phyloP scores from a whole-genome alignment of 2,113 vertebrate genomes.

The Pheucticus melanocephalus region DNA sequence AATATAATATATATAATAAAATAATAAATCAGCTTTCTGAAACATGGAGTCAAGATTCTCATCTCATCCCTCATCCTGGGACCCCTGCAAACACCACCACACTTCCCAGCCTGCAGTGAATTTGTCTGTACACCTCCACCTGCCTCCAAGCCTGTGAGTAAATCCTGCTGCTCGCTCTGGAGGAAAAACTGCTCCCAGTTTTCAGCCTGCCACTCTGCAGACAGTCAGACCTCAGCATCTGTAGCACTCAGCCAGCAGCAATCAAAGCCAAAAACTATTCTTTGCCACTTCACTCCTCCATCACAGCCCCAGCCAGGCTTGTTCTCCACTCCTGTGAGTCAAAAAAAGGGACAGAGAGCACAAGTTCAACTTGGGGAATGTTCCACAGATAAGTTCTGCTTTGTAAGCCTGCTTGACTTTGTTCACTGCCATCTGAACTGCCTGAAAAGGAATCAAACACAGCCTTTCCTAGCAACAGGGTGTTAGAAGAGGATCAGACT shows the following conservation, averaged over 20 bases:
- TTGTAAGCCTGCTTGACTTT: constrained; percentile 30
- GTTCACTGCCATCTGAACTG: constrained; percentile 16
- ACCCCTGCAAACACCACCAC: too few species aligned
- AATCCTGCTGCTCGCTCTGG: background rate
- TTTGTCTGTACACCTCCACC: background rate
- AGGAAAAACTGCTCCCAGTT: background rate
- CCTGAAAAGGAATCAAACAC: constrained; percentile 31
- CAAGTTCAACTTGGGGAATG: background rate
- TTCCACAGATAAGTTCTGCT: constrained; percentile 25
- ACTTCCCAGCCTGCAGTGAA: background rate
- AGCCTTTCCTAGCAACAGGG: constrained; percentile 24
- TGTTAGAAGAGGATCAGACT: background rate
- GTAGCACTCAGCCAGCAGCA: background rate
- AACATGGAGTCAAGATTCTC: too few species aligned
- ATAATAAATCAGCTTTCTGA: too few species aligned
- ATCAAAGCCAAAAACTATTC: constrained; percentile 20
- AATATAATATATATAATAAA: too few species aligned
- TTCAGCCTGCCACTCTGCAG: background rate
- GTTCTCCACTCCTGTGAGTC: background rate
- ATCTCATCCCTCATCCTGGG: too few species aligned
- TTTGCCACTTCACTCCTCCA: constrained; percentile 22
- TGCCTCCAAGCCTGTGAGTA: background rate
- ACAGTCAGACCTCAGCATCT: background rate
- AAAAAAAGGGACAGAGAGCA: constrained; percentile 38
- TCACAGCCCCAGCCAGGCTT: background rate